Conservation (phyloP, 2,113 vertebrate genomes). For the Phoxinus phoxinus region DNA sequence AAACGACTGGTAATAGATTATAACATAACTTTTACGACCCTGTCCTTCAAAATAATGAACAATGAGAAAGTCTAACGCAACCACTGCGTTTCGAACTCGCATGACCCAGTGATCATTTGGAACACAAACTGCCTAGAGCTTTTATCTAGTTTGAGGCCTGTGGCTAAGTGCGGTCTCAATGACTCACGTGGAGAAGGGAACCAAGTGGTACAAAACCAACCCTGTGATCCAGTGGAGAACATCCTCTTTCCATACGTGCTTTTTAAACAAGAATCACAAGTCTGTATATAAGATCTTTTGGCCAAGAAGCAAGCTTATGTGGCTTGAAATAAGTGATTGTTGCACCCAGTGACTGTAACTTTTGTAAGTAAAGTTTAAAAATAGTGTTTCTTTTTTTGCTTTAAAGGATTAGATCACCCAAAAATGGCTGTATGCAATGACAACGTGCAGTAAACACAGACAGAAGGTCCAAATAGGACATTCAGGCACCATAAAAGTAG, state of each 20-base stretch:
- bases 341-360: neutral
- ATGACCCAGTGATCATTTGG: constrained; percentile 3
- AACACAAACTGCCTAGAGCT: constrained; percentile 26
- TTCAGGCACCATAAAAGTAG: neutral
- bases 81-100: neutral
- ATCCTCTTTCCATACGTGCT: neutral
- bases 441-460: neutral
- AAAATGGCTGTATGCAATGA: neutral
- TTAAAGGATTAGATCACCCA: neutral
- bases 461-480: neutral
- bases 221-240: constrained; percentile 18
- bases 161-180: constrained; percentile 28
- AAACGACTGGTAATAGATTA: no score
- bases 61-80: no score
- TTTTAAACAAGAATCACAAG: neutral
- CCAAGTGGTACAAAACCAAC: constrained; percentile 36
- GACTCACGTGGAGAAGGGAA: constrained; percentile 40
- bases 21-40: no score
- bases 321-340: neutral
- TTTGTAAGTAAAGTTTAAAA: neutral
- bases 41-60: no score
- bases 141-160: constrained; percentile 33
- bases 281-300: neutral
- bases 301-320: no score
- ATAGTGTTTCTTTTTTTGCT: neutral